Base-by-base conservation (phyloP, 2,797 vertebrate species). In the Heteromormyrus szaboi region DNA sequence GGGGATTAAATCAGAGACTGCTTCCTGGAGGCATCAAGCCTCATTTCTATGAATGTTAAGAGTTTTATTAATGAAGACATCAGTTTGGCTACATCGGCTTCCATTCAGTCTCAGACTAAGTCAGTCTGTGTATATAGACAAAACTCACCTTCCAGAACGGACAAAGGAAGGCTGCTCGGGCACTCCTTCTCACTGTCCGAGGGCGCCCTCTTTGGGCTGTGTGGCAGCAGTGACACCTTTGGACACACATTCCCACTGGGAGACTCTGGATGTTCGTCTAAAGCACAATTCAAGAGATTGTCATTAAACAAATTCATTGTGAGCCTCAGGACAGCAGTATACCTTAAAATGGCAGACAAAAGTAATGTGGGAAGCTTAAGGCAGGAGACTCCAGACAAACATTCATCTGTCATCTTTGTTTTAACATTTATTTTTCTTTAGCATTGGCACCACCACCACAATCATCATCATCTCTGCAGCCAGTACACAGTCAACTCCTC, bases 131-230 rank as follows among this genome's bases (percentile, higher is more conserved):
- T 14, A 29, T 22, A 62, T 4, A 72, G 29, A 51, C 81, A 59
- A 17, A 62, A 93, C 96, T 90, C 89, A 98, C 98, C 96, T 92
- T 97, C 96, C 41, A 90, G 95, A 93, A 83, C 89, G 54, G 37
- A 92, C 85, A 94, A 91, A 88, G 93, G 92, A 2, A 94, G 94
- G 89, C 95, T 96, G 92, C 87, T 91, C 85, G 94, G 95, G 89
- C 94, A 94, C 29, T 96, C 96, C 88, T 90, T 94, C 92, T 98
- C 97, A 91, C 96, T 96, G 87, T 97, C 97, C 0, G 96, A 97
- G 50, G 95, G 93, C 88, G 92, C 93, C 92, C 96, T 97, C 95
- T 96, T 98, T 91, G 97, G 94, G 90, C 95, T 84, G 44, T 93
- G 96, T 76, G 94, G 96, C 92, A 94, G 96, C 90, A 96, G 94